phyloP scores from a whole-genome alignment of 2,113 vertebrate species.

The Notothenia rossii region DNA sequence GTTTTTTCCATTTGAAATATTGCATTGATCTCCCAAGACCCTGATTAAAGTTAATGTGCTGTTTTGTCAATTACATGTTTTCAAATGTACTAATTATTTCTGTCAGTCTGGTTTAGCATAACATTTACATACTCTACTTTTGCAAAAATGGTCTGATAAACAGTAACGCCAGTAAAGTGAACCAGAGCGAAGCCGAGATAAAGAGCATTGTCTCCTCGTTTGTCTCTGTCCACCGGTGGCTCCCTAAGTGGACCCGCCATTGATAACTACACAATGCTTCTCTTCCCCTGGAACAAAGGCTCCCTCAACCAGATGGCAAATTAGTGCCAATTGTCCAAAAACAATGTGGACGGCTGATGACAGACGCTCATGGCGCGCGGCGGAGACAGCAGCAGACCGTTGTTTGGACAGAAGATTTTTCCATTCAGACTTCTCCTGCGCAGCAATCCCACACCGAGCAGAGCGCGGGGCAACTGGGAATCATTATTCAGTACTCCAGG shows the following conservation, averaged over 20 bases:
- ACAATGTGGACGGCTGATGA: constrained; percentile 81
- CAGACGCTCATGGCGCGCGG: constrained; percentile 63
- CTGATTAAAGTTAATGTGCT: constrained; percentile 5
- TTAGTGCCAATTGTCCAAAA: constrained; percentile 85
- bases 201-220: constrained; percentile 72
- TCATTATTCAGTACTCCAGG: constrained; percentile 66
- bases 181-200: constrained; percentile 66
- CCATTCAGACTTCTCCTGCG: constrained; percentile 57
- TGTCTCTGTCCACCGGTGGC: constrained; percentile 71
- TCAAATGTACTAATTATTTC: constrained; percentile 1
- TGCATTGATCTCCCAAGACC: neutral
- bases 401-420: constrained; percentile 74
- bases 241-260: constrained; percentile 78
- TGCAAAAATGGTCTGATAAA: constrained; percentile 44
- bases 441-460: constrained; percentile 43
- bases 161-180: constrained; percentile 52
- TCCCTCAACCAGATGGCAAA: constrained; percentile 84
- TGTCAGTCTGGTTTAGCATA: constrained; percentile 3
- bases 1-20: neutral
- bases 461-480: constrained; percentile 55
- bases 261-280: constrained; percentile 79
- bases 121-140: constrained; percentile 25
- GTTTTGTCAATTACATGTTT: neutral
- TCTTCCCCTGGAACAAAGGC: constrained; percentile 70
- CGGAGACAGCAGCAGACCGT: constrained; percentile 53